A percentile compares a stretch with the other conserved stretches of the same genome.
phyloP scores from a whole-genome alignment of 2,797 vertebrate species.

The Buceros bicornis region DNA sequence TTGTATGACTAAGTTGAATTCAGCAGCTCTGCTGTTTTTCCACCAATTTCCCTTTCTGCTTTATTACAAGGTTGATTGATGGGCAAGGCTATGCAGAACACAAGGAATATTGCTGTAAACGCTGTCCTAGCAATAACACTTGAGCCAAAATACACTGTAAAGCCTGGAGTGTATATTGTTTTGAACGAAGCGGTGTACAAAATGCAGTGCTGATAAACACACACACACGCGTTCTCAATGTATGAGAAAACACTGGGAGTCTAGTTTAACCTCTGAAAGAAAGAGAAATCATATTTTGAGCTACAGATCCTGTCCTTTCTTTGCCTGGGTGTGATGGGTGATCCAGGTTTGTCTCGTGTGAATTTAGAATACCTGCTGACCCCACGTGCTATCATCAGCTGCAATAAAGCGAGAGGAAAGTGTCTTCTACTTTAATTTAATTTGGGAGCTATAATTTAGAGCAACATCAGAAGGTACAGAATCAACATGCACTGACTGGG shows the following conservation, averaged over 20 bases:
- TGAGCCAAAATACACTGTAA: slow-evolving; percentile 40
- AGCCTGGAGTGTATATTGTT: slow-evolving; percentile 14
- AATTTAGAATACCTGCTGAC: neutral
- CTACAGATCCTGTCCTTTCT: neutral
- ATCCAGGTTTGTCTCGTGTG: neutral
- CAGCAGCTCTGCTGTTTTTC: slow-evolving; percentile 49
- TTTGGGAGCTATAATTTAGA: slow-evolving; percentile 49
- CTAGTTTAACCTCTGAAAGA: slow-evolving; percentile 18
- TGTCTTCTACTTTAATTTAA: slow-evolving; percentile 17
- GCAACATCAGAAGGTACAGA: slow-evolving; percentile 22
- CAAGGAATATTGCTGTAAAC: slow-evolving; percentile 48
- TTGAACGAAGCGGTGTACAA: slow-evolving; percentile 26
- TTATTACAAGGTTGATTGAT: slow-evolving; percentile 63
- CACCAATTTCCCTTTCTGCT: slow-evolving; percentile 14
- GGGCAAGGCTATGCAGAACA: slow-evolving; percentile 47
- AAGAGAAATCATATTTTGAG: neutral
- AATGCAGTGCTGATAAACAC: slow-evolving; percentile 11
- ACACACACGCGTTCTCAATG: fast-evolving
- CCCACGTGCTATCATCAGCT: neutral
- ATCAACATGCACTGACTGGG: neutral
- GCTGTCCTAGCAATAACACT: slow-evolving; percentile 28
- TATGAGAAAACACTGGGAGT: neutral
- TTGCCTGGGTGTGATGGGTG: neutral
- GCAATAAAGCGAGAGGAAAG: neutral
- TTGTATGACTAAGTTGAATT: slow-evolving; percentile 46